Conservation (phyloP, 2,113 vertebrate genomes). For the Cettia cetti region DNA sequence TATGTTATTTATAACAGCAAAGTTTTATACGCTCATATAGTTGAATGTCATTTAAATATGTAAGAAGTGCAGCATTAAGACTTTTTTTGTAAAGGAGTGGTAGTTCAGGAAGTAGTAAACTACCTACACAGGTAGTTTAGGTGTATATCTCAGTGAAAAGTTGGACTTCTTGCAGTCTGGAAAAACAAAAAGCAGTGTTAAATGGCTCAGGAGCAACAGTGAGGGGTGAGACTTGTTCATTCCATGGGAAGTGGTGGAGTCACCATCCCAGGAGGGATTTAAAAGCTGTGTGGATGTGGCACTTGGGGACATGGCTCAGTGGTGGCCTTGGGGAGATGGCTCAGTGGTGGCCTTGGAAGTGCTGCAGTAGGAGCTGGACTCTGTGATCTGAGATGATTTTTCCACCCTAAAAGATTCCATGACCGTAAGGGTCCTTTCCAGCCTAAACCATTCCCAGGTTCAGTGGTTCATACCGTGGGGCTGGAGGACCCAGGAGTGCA, state of each 20-base stretch:
- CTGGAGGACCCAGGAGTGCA: background rate
- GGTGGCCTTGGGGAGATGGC: background rate
- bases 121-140: too few species aligned
- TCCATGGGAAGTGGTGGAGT: background rate
- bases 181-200: too few species aligned
- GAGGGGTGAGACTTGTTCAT: background rate
- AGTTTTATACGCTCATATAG: background rate
- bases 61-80: background rate
- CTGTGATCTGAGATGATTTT: background rate
- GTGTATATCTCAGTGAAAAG: background rate
- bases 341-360: background rate
- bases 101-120: too few species aligned
- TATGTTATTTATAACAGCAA: background rate
- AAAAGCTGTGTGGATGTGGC: background rate
- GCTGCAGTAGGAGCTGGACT: background rate
- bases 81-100: background rate
- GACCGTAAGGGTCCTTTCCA: background rate
- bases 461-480: accelerated
- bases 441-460: background rate
- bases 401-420: background rate
- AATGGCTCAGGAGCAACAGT: background rate
- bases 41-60: background rate
- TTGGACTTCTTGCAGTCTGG: background rate
- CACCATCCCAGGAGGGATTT: accelerated
- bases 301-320: background rate